Evolutionary conservation across 2,888 invertebrate species (phyloP).

Genomic region (Lycocerus yunnanus): DNA sequence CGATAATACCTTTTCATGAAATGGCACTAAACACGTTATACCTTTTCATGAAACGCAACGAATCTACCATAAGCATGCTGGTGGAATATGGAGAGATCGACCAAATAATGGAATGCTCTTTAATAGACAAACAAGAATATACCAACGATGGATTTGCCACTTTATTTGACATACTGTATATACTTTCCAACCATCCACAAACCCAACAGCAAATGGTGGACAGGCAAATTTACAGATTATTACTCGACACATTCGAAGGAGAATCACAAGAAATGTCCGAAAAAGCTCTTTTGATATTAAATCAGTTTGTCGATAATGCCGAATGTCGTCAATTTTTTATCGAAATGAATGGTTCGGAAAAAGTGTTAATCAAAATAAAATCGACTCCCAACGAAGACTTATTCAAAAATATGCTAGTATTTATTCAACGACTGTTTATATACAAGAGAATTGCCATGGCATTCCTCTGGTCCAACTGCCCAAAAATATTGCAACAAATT

Average conservation of each 20-base stretch:
- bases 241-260: background rate
- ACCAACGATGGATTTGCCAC: background rate
- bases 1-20: slow-evolving; percentile 20
- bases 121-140: slow-evolving; percentile 8
- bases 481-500: slow-evolving; percentile 35
- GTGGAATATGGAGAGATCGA: slow-evolving; percentile 3
- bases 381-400: slow-evolving; percentile 9
- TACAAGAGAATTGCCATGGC: slow-evolving; percentile 39
- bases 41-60: slow-evolving; percentile 14
- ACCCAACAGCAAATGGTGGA: background rate
- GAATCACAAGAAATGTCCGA: slow-evolving; percentile 11
- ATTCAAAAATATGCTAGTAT: slow-evolving; percentile 35
- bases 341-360: slow-evolving; percentile 6
- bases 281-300: slow-evolving; percentile 3
- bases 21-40: slow-evolving; percentile 17
- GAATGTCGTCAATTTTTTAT: slow-evolving; percentile 20
- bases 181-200: background rate
- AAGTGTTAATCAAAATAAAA: background rate
- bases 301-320: slow-evolving; percentile 11
- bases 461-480: slow-evolving; percentile 36
- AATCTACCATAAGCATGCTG: slow-evolving; percentile 2
- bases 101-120: background rate
- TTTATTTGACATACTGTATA: slow-evolving; percentile 12
- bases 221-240: slow-evolving; percentile 3
- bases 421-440: slow-evolving; percentile 41